A percentile compares a stretch with the other conserved stretches of the same genome.
These are phyloP conservation scores for Rotaria magnacalcarata DNA, from an alignment of 2,888 invertebrate species.

Conservation along the genomic window DNA sequence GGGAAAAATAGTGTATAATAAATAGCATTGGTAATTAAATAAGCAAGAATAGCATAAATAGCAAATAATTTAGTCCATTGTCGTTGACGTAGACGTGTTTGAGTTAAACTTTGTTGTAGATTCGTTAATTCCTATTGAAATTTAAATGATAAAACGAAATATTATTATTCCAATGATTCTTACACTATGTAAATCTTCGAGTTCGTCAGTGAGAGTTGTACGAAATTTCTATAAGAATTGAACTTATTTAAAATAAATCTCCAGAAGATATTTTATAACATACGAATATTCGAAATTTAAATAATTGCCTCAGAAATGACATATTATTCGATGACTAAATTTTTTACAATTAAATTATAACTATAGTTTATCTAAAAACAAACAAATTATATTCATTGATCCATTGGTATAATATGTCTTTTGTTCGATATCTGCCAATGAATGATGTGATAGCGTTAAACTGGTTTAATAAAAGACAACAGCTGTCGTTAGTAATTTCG, in stretches of 20 bases:
- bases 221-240: not conserved
- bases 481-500: not conserved
- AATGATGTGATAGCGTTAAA: no score
- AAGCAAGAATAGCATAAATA: not conserved
- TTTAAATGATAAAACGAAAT: no score
- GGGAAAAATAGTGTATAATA: not conserved
- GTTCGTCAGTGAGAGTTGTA: conserved; percentile 15
- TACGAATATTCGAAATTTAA: conserved; percentile 27
- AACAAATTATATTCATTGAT: no score
- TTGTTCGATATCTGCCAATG: no score
- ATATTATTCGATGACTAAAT: not conserved
- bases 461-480: not conserved
- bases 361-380: no score
- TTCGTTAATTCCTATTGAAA: not conserved
- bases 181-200: conserved; percentile 8
- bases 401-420: no score
- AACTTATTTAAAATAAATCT: not conserved
- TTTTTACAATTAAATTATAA: not conserved
- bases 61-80: conserved; percentile 17
- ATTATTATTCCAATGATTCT: not conserved
- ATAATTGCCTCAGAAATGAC: conserved; percentile 7
- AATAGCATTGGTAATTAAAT: not conserved
- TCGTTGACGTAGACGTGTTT: not conserved
- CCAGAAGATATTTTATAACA: not conserved
- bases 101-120: conserved; percentile 2